Evolutionary conservation across 2,113 vertebrate species (phyloP).

Genomic region (Psophia crepitans): DNA sequence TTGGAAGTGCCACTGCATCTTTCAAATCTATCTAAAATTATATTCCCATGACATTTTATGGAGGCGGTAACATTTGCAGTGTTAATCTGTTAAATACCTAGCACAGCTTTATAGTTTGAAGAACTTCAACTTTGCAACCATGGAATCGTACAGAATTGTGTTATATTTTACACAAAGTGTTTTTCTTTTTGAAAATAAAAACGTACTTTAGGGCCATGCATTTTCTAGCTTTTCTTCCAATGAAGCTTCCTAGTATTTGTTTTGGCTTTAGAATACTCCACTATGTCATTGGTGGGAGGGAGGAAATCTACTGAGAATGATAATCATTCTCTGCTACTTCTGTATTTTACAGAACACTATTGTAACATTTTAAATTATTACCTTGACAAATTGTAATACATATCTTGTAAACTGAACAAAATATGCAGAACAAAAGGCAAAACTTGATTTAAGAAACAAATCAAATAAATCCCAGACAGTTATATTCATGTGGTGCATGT

Average conservation of each 20-base stretch:
- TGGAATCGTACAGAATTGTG: not conserved
- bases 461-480: not conserved
- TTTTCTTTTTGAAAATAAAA: not conserved
- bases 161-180: not conserved
- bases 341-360: not conserved
- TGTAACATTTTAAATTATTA: not conserved
- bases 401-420: not conserved
- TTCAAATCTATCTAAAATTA: conserved; percentile 31
- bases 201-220: not conserved
- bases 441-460: not conserved
- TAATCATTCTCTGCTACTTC: not conserved
- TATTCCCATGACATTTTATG: not conserved
- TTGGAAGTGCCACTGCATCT: conserved; percentile 18
- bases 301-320: not conserved
- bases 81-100: not conserved
- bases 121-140: not conserved
- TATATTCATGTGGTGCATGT: not conserved
- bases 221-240: not conserved
- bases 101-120: not conserved
- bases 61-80: conserved; percentile 6
- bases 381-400: not conserved
- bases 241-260: not conserved
- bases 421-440: not conserved
- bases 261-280: not conserved
- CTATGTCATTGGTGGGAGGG: not conserved